Evolutionary conservation across 2,888 invertebrate genomes (phyloP).

Genomic region (Dynastes maya): DNA sequence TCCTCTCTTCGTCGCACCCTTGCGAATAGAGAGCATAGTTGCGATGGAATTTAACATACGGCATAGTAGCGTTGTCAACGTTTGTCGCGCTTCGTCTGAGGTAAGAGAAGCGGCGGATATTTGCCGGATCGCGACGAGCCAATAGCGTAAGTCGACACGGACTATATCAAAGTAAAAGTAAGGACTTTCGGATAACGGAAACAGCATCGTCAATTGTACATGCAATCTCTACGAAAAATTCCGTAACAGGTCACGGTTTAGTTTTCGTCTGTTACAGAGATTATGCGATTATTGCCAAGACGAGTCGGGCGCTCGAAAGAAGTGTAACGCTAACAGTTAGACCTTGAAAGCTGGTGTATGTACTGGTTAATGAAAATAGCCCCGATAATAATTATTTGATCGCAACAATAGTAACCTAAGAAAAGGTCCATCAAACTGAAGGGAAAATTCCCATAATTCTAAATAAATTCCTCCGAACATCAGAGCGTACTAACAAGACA

Average conservation of each 20-base stretch:
- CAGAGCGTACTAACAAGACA: no score
- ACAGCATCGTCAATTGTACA: not conserved
- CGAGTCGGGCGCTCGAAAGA: not conserved
- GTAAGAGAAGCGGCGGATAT: not conserved
- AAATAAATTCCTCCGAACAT: no score
- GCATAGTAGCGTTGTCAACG: not conserved
- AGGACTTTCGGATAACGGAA: constrained; percentile 24
- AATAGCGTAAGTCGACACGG: no score
- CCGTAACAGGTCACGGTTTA: constrained; percentile 23
- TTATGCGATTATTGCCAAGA: not conserved
- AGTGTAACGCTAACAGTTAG: not conserved
- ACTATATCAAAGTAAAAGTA: not conserved
- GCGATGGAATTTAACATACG: no score
- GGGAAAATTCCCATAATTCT: no score
- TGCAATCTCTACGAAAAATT: not conserved
- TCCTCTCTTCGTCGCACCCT: not conserved
- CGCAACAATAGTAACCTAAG: no score
- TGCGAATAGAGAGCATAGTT: not conserved
- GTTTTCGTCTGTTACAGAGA: not conserved
- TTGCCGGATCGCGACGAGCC: not conserved
- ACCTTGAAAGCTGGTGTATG: no score
- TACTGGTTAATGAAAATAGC: no score
- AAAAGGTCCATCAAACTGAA: no score
- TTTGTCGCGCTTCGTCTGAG: not conserved
- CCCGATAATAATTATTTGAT: no score